Evolutionary conservation across 2,797 vertebrate genomes (phyloP), one percentile per base, ranked within the genome.

Genomic region (Rhinophrynus dorsalis): DNA sequence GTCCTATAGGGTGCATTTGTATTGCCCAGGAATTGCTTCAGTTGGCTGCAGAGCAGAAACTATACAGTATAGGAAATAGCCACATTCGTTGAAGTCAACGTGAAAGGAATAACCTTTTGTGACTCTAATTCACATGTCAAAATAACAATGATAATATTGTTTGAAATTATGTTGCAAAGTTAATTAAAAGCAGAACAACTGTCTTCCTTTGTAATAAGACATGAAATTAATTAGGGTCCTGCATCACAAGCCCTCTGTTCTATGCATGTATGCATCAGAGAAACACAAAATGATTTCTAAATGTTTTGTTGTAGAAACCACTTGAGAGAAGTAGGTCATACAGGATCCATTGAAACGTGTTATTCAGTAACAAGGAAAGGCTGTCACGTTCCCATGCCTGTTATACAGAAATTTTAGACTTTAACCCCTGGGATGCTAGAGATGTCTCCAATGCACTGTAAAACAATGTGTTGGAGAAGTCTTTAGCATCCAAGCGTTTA

Each of bases 301-400:
- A 52, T 24, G 5, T 37, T 51, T 64, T 64, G 45, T 64, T 64
- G 27, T 64, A 33, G 33, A 52, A 64, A 64, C 45, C 52, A 38
- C 40, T 21, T 8, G 61, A 33, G 32, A 26, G 60, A 64, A 64
- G 21, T 38, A 29, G 47, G 33, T 64, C 33, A 64, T 9, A 52
- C 42, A 64, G 47, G n/a, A n/a, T n/a, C n/a, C n/a, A n/a, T n/a
- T 52, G 32, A 64, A 37, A 45, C 27, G 42, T 27, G 33, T 24
- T 40, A 29, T 29, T 37, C 18, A 50, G 32, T 13, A 62, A 5
- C 30, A 27, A 35, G 59, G 24, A 20, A 12, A 51, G 20, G 13
- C n/a, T 42, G 13, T 6, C 13, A 21, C 30, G 18, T 51, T 27
- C 60, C 30, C 18, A 21, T 21, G 5, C n/a, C n/a, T n/a, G n/a